Evolutionary conservation across 1,140 invertebrate species (phyloP), one percentile per base, ranked within the genome.

Genomic region (Euwallacea similis): DNA sequence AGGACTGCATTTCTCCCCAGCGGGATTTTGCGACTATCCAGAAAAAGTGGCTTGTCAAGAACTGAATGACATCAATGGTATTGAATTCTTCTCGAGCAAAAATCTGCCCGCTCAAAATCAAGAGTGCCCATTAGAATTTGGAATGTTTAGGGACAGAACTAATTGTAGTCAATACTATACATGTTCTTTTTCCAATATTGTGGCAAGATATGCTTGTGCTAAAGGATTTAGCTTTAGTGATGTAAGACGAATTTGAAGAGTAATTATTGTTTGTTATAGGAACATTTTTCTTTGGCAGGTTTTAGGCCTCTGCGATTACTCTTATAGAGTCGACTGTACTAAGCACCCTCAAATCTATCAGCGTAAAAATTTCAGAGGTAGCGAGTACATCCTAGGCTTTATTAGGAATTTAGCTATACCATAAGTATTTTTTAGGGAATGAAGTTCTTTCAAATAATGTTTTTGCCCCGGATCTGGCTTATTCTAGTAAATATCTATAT

Each of bases 161-260:
- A 86, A 89, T 80, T 90, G 89, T 72, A 87, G 86, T 66, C 86
- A 86, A 76, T 90, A 89, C 82, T 89, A 86, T 80, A 84, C 88
- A 7, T 90, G 89, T 77, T 83, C 86, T 16, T 77, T 78, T 68
- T 81, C 84, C 67, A 80, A 81, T 47, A 86, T 88, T n/a, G 83
- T 87, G 0, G 60, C 70, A 60, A 86, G 85, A 76, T 89, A 89
- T 78, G 77, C 80, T 56, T 90, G 89, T 77, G 86, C 88, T 33
- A 83, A 76, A 56, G 85, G 87, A 53, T 74, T 75, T 8, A 72
- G 85, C 72, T 90, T 87, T 78, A 90, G 85, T 80, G 84, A 87
- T 78, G 89, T 89, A 84, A 85, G 82, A 76, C 21, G 1, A 33
- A 77, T 68, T 16, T 41, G 6, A 13, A 21, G 43, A 46, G 7